These are phyloP conservation scores for Vulpes lagopus DNA, from an alignment of 2,113 vertebrate genomes.

Conservation along the genomic window DNA sequence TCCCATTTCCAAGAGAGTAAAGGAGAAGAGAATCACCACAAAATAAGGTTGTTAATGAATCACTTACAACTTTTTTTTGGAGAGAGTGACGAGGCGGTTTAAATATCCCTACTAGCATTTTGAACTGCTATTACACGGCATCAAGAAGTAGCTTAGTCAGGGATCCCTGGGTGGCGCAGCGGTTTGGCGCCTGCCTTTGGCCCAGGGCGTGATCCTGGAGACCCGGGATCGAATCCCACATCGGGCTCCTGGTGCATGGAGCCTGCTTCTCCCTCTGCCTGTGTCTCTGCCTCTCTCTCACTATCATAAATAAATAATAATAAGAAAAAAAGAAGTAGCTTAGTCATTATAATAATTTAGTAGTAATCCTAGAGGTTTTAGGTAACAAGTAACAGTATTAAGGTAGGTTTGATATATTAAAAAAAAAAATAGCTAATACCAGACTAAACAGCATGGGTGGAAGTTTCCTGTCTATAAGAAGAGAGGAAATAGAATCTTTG, in stretches of 20 bases:
- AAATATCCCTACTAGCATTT: not conserved
- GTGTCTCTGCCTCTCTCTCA: too few relatives aligned
- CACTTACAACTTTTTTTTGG: not conserved
- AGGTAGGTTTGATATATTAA: not conserved
- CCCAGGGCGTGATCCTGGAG: too few relatives aligned
- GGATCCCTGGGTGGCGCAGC: too few relatives aligned
- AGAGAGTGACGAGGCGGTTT: not conserved
- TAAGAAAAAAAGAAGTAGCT: not conserved
- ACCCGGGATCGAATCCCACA: too few relatives aligned
- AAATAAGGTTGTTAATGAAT: not conserved
- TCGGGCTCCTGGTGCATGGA: too few relatives aligned
- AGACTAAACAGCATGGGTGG: not conserved
- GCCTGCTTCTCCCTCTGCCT: too few relatives aligned
- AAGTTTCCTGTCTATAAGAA: not conserved
- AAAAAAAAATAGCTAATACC: not conserved
- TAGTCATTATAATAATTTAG: not conserved
- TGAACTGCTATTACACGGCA: not conserved
- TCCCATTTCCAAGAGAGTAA: not conserved
- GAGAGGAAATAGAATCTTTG: not conserved
- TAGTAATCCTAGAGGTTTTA: not conserved
- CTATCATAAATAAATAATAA: too few relatives aligned
- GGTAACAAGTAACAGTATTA: not conserved
- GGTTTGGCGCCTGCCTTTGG: too few relatives aligned
- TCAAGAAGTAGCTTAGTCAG: not conserved
- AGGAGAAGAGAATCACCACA: not conserved